Evolutionary conservation across 2,113 vertebrate species (phyloP).

Genomic region (Pluvianellus socialis): DNA sequence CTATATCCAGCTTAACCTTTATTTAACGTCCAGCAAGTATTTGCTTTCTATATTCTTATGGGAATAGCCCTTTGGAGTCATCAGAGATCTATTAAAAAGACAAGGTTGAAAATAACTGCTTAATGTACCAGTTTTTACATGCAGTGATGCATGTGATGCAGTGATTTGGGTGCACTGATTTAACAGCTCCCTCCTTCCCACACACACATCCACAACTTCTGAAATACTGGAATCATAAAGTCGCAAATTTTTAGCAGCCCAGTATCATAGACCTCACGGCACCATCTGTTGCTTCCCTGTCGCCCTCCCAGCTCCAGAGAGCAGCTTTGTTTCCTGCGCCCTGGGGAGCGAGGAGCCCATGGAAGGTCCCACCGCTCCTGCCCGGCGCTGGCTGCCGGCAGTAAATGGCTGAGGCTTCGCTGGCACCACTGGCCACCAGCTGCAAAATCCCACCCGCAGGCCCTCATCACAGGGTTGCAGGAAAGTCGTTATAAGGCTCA

Average conservation of each 20-base stretch:
- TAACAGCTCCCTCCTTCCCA: not conserved
- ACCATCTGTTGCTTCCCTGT: not conserved
- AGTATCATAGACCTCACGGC: not conserved
- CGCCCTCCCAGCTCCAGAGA: not conserved
- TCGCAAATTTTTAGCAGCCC: not conserved
- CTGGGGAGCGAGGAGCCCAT: not conserved
- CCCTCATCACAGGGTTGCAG: not conserved
- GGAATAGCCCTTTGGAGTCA: not conserved
- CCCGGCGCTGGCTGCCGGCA: not conserved
- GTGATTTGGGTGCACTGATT: not conserved
- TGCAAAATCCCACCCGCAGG: not conserved
- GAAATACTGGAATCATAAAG: not conserved
- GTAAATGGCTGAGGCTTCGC: too few species aligned
- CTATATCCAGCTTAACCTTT: not conserved
- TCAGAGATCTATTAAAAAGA: not conserved
- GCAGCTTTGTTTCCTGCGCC: not conserved
- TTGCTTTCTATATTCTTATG: not conserved
- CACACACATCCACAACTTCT: not conserved
- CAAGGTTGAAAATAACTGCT: accelerated
- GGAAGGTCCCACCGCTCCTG: not conserved
- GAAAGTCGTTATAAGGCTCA: not conserved
- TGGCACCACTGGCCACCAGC: not conserved
- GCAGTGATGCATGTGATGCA: not conserved
- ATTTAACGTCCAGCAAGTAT: not conserved
- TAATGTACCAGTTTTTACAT: not conserved